These are phyloP conservation scores for Tetranychus piercei DNA, from an alignment of 2,888 invertebrate genomes.

Conservation along the genomic window DNA sequence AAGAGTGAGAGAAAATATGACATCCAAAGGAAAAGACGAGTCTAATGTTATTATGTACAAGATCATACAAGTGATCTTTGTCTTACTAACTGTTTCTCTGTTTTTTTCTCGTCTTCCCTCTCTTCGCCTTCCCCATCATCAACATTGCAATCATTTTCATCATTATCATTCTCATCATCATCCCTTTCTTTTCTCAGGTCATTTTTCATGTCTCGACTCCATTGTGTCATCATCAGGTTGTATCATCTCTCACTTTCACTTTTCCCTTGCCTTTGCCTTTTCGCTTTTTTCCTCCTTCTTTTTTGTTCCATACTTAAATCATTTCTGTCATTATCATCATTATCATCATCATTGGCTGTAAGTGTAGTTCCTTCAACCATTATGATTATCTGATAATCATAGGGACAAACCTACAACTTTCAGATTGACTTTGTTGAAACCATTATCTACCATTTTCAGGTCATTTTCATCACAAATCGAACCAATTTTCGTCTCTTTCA, in stretches of 20 bases:
- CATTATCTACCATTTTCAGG: background rate
- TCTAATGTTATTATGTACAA: background rate
- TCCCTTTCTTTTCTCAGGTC: background rate
- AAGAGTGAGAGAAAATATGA: background rate
- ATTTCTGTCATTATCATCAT: background rate
- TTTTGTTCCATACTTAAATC: background rate
- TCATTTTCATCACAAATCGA: background rate
- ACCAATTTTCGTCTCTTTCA: background rate
- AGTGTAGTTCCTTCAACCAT: background rate
- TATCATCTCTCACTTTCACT: background rate
- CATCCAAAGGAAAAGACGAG: background rate
- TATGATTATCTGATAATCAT: conserved; percentile 1
- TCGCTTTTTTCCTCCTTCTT: conserved; percentile 3
- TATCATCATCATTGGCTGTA: background rate
- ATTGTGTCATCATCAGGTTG: background rate
- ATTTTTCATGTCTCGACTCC: background rate
- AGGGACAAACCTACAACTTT: background rate
- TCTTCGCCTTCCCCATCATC: background rate
- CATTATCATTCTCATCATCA: background rate
- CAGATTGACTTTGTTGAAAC: background rate
- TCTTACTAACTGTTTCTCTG: background rate
- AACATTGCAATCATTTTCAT: conserved; percentile 3
- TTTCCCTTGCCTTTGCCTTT: background rate
- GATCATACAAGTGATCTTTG: conserved; percentile 6
- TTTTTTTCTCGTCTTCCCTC: background rate